Evolutionary conservation across 2,113 vertebrate genomes (phyloP), one percentile per base, ranked within the genome.

Genomic region (Odocoileus virginianus): DNA sequence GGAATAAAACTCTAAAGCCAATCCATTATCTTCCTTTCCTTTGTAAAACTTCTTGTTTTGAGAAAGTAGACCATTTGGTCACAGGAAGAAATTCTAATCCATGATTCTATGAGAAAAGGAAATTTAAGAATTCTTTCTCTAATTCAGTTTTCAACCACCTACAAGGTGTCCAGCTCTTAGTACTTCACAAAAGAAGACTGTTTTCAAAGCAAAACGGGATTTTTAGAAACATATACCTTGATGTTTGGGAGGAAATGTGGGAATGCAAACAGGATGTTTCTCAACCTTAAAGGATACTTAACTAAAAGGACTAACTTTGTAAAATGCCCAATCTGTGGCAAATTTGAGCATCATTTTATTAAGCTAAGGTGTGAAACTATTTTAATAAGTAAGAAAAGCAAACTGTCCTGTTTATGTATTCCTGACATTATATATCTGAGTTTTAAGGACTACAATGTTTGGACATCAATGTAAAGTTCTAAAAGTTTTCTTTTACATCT

Each of bases 1-100:
- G 64, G 40, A 97, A 19, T 47, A 36, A 97, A 97, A 43, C 57
- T 87, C 30, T 67, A 92, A 96, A 95, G 60, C 33, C 45, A 94
- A 87, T 64, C 21, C 7, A 60, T 74, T 86, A 28, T 92, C 67
- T 97, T 85, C 15, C 43, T 96, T 84, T 52, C 25, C n/a, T 87
- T 95, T 96, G 43, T 71, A 84, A 95, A 76, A 91, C 5, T 23
- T 96, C 40, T 58, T 96, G 25, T 40, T 94, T 88, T 82, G 81
- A 64, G 55, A 86, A 78, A 79, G 54, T 30, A 84, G 16, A 54
- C 82, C 87, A 52, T 76, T 89, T 47, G 58, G 15, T 89, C 16
- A 54, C 30, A 86, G 84, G 79, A 74, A 97, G n/a, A 91, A 86
- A 82, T 79, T 83, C 23, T 45, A 57, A 87, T 54, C n/a, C n/a